These are phyloP conservation scores for Microchirus variegatus DNA, from an alignment of 2,797 vertebrate genomes.

Conservation along the genomic window DNA sequence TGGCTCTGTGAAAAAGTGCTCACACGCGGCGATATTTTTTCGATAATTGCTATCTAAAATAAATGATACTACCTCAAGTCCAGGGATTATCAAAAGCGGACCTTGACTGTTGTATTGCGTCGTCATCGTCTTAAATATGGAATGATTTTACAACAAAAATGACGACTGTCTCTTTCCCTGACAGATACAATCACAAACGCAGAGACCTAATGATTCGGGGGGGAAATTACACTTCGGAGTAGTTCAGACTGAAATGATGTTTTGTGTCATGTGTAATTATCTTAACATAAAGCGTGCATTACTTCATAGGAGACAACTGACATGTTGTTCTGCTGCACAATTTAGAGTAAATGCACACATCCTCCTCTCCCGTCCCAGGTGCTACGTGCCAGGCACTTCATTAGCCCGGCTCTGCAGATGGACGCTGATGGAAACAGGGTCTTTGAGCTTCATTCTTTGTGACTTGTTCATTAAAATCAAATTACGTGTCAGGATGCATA, in stretches of 20 bases:
- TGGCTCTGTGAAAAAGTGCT: not conserved
- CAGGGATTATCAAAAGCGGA: not conserved
- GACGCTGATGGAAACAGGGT: constrained; percentile 75
- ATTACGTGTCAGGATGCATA: constrained; percentile 92
- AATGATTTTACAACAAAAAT: too few relatives aligned
- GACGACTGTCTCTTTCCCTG: too few relatives aligned
- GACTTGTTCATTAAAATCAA: constrained; percentile 96
- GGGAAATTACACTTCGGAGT: too few relatives aligned
- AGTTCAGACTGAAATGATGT: too few relatives aligned
- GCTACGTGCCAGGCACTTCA: constrained; percentile 73
- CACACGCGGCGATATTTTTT: not conserved
- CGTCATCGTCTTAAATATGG: too few relatives aligned
- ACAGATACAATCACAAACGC: too few relatives aligned
- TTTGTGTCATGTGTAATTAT: too few relatives aligned
- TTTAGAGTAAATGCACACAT: constrained; percentile 22
- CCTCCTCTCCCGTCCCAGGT: constrained; percentile 51
- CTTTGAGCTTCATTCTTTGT: constrained; percentile 94
- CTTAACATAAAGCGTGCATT: too few relatives aligned
- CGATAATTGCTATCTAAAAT: not conserved
- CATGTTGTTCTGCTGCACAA: not conserved
- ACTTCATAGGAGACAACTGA: not conserved
- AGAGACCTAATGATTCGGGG: too few relatives aligned
- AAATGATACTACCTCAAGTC: not conserved
- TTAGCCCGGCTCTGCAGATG: constrained; percentile 77
- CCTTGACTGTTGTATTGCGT: too few relatives aligned